phyloP scores from a whole-genome alignment of 2,888 invertebrate genomes.

The Callinectes sapidus region DNA sequence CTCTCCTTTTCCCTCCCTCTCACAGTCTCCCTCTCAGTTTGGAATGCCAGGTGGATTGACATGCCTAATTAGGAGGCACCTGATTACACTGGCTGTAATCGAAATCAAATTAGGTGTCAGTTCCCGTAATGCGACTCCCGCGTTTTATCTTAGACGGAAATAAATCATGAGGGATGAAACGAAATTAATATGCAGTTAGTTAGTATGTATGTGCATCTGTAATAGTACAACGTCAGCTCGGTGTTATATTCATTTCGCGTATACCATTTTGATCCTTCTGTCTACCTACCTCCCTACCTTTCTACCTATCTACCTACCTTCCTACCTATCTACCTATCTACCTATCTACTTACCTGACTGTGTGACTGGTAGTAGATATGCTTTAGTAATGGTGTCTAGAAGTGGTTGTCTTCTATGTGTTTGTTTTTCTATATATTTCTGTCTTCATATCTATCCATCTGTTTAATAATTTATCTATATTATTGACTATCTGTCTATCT shows the following conservation, averaged over 20 bases:
- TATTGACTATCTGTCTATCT: not conserved
- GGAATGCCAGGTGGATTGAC: conserved; percentile 66
- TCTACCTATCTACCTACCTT: not conserved
- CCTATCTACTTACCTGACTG: too few species aligned
- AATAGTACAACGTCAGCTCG: not conserved
- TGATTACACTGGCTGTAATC: conserved; percentile 65
- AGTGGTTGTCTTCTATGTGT: not conserved
- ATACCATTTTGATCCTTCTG: not conserved
- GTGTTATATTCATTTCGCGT: conserved; percentile 2
- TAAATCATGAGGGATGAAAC: conserved; percentile 50
- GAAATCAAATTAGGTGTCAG: conserved; percentile 69
- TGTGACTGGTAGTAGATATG: not conserved
- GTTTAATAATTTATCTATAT: not conserved
- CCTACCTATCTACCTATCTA: not conserved
- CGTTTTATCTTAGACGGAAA: conserved; percentile 60
- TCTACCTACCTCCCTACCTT: not conserved
- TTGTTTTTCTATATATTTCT: too few species aligned
- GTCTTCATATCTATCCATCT: too few species aligned
- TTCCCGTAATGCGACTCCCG: conserved; percentile 59
- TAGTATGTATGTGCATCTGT: conserved; percentile 37
- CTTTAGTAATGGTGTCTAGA: not conserved
- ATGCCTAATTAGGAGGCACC: conserved; percentile 58
- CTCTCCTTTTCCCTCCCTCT: not conserved
- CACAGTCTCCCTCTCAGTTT: conserved; percentile 9
- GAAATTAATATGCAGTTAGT: conserved; percentile 46